Evolutionary conservation across 1,140 invertebrate species (phyloP).

Genomic region (Chrysopa pallens): DNA sequence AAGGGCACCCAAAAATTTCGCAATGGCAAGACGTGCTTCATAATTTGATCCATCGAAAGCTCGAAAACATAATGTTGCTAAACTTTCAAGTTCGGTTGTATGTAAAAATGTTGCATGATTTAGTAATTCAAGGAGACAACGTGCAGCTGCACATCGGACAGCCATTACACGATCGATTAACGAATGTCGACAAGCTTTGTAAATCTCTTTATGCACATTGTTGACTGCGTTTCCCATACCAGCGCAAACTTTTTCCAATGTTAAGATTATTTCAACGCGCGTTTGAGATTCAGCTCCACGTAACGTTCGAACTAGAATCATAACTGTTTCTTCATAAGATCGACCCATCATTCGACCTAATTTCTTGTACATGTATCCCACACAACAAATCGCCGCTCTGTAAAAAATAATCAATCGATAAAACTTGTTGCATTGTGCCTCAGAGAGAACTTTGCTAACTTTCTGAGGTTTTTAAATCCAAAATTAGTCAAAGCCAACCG

Average conservation of each 20-base stretch:
- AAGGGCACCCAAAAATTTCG: slow-evolving; percentile 73
- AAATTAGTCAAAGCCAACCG: neutral
- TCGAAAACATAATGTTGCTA: slow-evolving; percentile 76
- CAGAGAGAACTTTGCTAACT: neutral
- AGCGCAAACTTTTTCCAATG: slow-evolving; percentile 75
- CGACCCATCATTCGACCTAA: slow-evolving; percentile 95
- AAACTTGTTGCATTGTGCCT: slow-evolving; percentile 1
- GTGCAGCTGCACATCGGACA: slow-evolving; percentile 73
- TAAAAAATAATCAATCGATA: slow-evolving; percentile 12
- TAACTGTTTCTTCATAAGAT: slow-evolving; percentile 94
- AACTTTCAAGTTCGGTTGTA: slow-evolving; percentile 75
- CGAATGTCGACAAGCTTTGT: slow-evolving; percentile 70
- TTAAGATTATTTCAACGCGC: slow-evolving; percentile 91
- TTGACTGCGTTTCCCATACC: slow-evolving; percentile 78
- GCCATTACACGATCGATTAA: slow-evolving; percentile 80
- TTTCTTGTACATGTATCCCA: slow-evolving; percentile 96
- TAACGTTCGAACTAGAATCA: slow-evolving; percentile 77
- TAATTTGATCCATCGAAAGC: slow-evolving; percentile 89
- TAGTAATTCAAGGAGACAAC: slow-evolving; percentile 80
- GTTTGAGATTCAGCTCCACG: slow-evolving; percentile 91
- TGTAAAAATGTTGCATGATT: slow-evolving; percentile 76
- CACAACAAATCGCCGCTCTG: slow-evolving; percentile 89
- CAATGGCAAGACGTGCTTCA: slow-evolving; percentile 81
- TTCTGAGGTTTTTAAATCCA: no score
- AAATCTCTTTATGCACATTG: slow-evolving; percentile 82